phyloP scores from a whole-genome alignment of 2,888 invertebrate species.

The Cephalotes varians region DNA sequence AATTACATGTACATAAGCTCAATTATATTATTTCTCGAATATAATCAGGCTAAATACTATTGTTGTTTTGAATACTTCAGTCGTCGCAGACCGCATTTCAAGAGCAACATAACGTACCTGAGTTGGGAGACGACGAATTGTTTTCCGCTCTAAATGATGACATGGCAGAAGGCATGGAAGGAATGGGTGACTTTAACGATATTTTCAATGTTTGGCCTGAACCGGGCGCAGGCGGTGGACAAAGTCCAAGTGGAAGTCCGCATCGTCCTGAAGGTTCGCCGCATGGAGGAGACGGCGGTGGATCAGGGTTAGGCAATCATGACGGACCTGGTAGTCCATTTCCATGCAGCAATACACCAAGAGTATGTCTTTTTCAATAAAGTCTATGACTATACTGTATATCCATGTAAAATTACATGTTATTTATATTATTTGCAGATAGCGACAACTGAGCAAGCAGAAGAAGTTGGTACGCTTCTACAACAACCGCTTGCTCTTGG shows the following conservation, averaged over 20 bases:
- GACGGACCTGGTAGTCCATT: slow-evolving; percentile 87
- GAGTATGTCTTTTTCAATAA: slow-evolving; percentile 81
- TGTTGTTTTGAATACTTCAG: slow-evolving; percentile 82
- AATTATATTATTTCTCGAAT: not conserved
- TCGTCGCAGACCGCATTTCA: slow-evolving; percentile 91
- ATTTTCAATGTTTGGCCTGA: slow-evolving; percentile 91
- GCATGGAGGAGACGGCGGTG: slow-evolving; percentile 83
- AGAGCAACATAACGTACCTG: slow-evolving; percentile 90
- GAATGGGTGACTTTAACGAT: slow-evolving; percentile 91
- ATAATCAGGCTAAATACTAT: not conserved
- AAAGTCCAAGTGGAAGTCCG: slow-evolving; percentile 89
- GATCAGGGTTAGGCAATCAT: slow-evolving; percentile 85
- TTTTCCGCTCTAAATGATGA: slow-evolving; percentile 88
- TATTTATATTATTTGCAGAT: slow-evolving; percentile 83
- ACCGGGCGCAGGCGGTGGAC: slow-evolving; percentile 87
- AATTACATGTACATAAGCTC: not conserved
- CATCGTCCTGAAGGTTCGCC: slow-evolving; percentile 84
- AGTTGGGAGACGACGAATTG: slow-evolving; percentile 90
- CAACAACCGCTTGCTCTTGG: slow-evolving; percentile 99
- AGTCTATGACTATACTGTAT: not conserved
- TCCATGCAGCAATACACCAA: slow-evolving; percentile 86
- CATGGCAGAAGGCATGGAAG: slow-evolving; percentile 90
- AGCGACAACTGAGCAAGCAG: slow-evolving; percentile 86
- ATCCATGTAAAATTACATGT: not conserved
- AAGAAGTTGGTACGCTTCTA: slow-evolving; percentile 94